Percentiles rank a stretch among this genome's conserved stretches.
phyloP scores from a whole-genome alignment of 2,113 vertebrate genomes.

The Dasyurus viverrinus region DNA sequence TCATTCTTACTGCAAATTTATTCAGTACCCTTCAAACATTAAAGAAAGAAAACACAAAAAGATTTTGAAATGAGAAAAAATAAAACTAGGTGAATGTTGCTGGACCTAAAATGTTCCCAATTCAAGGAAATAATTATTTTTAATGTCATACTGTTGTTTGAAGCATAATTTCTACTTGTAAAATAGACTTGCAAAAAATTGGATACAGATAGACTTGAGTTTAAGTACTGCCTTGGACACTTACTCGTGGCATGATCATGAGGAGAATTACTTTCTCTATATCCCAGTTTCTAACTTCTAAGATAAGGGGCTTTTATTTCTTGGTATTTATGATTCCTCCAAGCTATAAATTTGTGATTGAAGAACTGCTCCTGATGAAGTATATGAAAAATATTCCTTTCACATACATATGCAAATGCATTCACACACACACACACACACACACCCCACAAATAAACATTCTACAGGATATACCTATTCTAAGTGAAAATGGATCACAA shows the following conservation, averaged over 20 bases:
- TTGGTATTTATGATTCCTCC: not conserved
- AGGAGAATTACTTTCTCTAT: not conserved
- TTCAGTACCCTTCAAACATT: conserved; percentile 62
- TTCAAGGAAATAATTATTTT: conserved; percentile 60
- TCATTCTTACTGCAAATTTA: conserved; percentile 57
- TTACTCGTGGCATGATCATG: not conserved
- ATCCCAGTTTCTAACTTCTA: not conserved
- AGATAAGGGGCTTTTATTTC: not conserved
- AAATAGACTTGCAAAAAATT: not conserved
- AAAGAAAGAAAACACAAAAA: conserved; percentile 38
- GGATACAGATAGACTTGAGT: not conserved
- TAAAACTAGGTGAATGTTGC: not conserved
- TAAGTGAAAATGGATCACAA: conserved; percentile 6
- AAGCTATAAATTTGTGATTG: not conserved
- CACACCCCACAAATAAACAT: not conserved
- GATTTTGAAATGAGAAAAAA: conserved; percentile 58
- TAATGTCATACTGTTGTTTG: conserved; percentile 14
- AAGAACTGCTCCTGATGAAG: not conserved
- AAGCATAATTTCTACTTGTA: not conserved
- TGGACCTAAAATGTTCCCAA: conserved; percentile 41
- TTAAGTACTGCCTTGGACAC: not conserved
- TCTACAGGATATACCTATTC: conserved; percentile 2
- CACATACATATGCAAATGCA: not conserved
- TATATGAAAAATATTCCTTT: not conserved
- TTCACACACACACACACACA: not conserved